phyloP scores from a whole-genome alignment of 2,888 invertebrate genomes.

The Lasioglossum marginatum region DNA sequence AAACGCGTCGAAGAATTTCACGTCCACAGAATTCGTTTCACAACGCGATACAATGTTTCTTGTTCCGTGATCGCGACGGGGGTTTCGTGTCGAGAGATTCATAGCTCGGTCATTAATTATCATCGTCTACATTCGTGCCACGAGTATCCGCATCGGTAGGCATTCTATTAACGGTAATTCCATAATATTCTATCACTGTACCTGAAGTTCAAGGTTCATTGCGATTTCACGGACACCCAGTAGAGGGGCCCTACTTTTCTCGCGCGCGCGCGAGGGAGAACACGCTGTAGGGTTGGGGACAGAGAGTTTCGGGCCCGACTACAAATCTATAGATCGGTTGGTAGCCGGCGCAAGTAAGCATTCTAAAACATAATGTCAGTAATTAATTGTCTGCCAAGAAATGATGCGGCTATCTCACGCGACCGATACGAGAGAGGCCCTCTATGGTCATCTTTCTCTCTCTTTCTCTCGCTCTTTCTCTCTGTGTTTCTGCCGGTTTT shows the following conservation, averaged over 20 bases:
- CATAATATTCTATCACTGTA: neutral
- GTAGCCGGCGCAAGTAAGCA: conserved; percentile 77
- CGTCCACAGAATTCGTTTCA: neutral
- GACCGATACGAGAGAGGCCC: conserved; percentile 69
- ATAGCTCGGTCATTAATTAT: neutral
- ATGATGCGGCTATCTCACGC: conserved; percentile 82
- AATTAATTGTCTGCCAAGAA: conserved; percentile 81
- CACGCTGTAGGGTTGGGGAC: conserved; percentile 47
- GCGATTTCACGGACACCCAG: conserved; percentile 22
- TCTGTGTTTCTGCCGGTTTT: conserved; percentile 17
- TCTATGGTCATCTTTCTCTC: conserved; percentile 28
- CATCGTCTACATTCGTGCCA: neutral
- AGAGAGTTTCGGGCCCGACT: conserved; percentile 53
- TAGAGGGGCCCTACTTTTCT: conserved; percentile 14
- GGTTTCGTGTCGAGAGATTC: neutral
- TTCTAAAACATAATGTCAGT: conserved; percentile 81
- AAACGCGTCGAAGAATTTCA: neutral
- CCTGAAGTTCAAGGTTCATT: neutral
- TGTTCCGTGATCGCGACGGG: neutral
- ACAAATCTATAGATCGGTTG: conserved; percentile 76
- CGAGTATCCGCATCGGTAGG: neutral
- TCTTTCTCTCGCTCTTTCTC: neutral
- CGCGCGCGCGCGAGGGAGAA: conserved; percentile 11
- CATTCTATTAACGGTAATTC: neutral
- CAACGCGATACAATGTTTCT: neutral